phyloP scores from a whole-genome alignment of 2,797 vertebrate genomes.

The Leptoclinus maculatus region DNA sequence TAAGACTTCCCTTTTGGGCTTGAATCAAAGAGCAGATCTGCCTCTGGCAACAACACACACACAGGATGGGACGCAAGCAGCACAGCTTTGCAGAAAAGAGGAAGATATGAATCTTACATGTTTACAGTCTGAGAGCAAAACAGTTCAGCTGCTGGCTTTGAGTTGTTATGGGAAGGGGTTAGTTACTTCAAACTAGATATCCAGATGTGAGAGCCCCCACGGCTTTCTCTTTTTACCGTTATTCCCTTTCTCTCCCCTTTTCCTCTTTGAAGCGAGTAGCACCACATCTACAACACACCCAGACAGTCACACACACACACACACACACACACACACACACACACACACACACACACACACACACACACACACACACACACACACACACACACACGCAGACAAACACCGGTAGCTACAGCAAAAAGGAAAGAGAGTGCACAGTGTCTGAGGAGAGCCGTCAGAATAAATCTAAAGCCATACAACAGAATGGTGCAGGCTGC shows the following conservation, averaged over 20 bases:
- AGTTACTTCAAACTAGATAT: constrained; percentile 31
- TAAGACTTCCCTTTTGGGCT: constrained; percentile 76
- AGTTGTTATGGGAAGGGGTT: neutral
- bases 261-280: constrained; percentile 7
- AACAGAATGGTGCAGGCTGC: constrained; percentile 58
- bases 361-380: neutral
- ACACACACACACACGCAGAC: constrained; percentile 22
- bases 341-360: constrained; percentile 27
- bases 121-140: constrained; percentile 38
- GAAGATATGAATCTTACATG: constrained; percentile 56
- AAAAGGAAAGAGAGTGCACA: constrained; percentile 25
- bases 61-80: constrained; percentile 45
- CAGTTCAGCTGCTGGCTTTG: constrained; percentile 23
- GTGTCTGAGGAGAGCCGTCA: constrained; percentile 58
- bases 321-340: constrained; percentile 32
- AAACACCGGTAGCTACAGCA: constrained; percentile 39
- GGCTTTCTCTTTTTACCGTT: neutral
- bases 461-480: constrained; percentile 54
- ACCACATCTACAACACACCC: constrained; percentile 19
- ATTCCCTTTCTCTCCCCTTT: neutral
- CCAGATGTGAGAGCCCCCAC: constrained; percentile 25
- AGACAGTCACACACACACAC: constrained; percentile 34
- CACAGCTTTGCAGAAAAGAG: constrained; percentile 47
- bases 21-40: constrained; percentile 72
- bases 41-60: constrained; percentile 55